phyloP scores from a whole-genome alignment of 2,113 vertebrate genomes.

The Shinisaurus crocodilurus region DNA sequence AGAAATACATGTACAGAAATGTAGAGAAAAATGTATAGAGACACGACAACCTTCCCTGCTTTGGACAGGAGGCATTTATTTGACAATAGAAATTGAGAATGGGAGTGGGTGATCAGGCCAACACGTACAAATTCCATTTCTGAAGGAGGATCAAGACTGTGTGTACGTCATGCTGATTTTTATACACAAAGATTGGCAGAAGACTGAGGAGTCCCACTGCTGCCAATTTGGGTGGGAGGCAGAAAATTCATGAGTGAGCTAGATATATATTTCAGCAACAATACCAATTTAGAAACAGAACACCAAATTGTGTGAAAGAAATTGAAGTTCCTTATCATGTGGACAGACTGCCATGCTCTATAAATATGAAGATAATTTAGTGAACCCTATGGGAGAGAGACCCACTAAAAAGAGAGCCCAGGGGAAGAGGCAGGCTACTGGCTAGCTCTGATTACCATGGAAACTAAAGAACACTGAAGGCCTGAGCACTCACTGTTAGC shows the following conservation, averaged over 20 bases:
- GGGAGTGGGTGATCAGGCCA: not conserved
- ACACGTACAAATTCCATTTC: fast-evolving
- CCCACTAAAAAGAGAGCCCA: not conserved
- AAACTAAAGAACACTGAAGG: not conserved
- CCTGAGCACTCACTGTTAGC: not conserved
- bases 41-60: fast-evolving
- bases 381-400: not conserved
- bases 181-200: not conserved
- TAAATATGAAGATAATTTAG: not conserved
- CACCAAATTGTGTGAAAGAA: fast-evolving
- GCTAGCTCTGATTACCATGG: not conserved
- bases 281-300: not conserved
- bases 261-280: not conserved
- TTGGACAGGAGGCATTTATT: fast-evolving
- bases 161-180: fast-evolving
- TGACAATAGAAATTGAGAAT: fast-evolving
- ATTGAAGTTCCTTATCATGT: not conserved
- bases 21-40: not conserved
- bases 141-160: fast-evolving
- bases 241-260: not conserved
- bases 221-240: fast-evolving
- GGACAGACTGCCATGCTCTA: fast-evolving
- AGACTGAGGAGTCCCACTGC: not conserved
- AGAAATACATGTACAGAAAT: not conserved
- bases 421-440: not conserved